Evolutionary conservation across 2,888 invertebrate genomes (phyloP).

Genomic region (Portevinia maculata): DNA sequence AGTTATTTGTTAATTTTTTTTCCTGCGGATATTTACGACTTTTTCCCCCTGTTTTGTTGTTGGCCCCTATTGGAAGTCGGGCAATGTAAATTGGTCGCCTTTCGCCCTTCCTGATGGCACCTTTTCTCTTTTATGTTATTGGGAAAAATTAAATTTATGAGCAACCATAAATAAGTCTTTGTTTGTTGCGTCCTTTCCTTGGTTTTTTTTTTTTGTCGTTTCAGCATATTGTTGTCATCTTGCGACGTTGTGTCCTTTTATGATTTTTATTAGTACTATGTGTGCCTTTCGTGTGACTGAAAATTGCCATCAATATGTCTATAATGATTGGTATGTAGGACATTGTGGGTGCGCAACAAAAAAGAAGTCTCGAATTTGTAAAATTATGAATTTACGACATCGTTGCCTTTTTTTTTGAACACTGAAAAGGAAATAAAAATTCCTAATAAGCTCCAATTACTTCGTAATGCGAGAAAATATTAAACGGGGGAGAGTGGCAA

Average conservation of each 20-base stretch:
- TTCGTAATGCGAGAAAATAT: constrained; percentile 17
- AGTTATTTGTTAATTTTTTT: constrained; percentile 33
- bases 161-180: constrained; percentile 72
- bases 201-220: not conserved
- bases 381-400: constrained; percentile 70
- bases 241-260: constrained; percentile 58
- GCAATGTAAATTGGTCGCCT: constrained; percentile 70
- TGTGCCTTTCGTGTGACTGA: constrained; percentile 53
- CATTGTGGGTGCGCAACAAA: not conserved
- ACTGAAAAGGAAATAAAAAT: constrained; percentile 59
- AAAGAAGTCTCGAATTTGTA: constrained; percentile 1
- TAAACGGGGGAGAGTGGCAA: not conserved
- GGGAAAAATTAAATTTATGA: constrained; percentile 73
- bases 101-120: constrained; percentile 27
- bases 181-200: constrained; percentile 51
- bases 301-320: constrained; percentile 71
- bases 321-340: constrained; percentile 52
- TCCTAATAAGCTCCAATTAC: constrained; percentile 65
- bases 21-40: constrained; percentile 60
- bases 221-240: constrained; percentile 35
- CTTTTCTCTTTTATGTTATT: constrained; percentile 68
- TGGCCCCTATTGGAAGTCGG: constrained; percentile 57
- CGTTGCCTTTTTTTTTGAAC: constrained; percentile 20
- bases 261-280: constrained; percentile 55
- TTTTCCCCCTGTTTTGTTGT: constrained; percentile 53